Base-by-base conservation (phyloP, 2,113 vertebrate species). In the Symphodus melops region DNA sequence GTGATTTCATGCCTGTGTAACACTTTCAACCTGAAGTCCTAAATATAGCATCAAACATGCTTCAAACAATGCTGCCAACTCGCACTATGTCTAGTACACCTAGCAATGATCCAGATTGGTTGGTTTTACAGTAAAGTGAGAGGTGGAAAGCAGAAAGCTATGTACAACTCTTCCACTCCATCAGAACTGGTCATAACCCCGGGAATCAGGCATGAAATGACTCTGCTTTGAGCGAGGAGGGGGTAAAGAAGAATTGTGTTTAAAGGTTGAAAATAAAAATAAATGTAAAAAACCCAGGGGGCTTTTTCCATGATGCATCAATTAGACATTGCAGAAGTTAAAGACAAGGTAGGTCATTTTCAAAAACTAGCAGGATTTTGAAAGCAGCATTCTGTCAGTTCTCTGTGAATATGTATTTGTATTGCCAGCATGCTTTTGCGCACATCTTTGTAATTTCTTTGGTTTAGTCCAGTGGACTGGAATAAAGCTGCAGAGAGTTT, bases 181-280 rank as follows among this genome's bases (percentile, higher is more conserved):
- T 33, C 73, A 75, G 79, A 68, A 72, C 84, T 8, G 36, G 65
- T 68, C 60, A 63, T 75, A 81, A 89, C 82, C 82, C 68, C 79
- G 75, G 77, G 81, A 91, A 89, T 79, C 77, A 88, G 84, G 87
- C 85, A 85, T 93, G 87, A 91, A 93, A 92, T 93, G 70, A 90
- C 86, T 82, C 78, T 51, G 84, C 81, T 79, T 90, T 68, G 52
- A 83, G 75, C 77, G 17, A 75, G 79, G 51, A 1, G 16, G 5
- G n/a, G 8, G 17, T 0, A 14, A 16, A 33, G 72, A 61, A 16
- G 25, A 71, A 84, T 82, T 82, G 59, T 80, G 58, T 75, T 77
- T 62, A 44, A 51, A 83, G 81, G 79, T 75, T 85, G 79, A 78
- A 86, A 84, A 83, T 33, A 90, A 86, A 85, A 87, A 72, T 79